Base-by-base conservation (phyloP, 2,888 invertebrate genomes). In the Hirtodrosophila confusa region DNA sequence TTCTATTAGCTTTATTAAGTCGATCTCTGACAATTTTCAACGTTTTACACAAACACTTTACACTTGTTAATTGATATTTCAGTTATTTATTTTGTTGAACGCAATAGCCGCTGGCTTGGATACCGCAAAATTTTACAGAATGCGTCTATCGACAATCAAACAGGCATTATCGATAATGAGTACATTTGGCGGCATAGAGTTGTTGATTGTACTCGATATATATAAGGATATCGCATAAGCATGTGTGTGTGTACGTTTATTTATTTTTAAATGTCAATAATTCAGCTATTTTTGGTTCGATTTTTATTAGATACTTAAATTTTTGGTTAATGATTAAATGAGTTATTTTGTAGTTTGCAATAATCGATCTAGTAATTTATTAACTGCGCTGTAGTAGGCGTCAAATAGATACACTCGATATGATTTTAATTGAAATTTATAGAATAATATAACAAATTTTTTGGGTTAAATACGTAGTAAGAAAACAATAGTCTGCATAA, bases 101-200 rank as follows among this genome's bases (percentile, higher is more conserved):
- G 45, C 53, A 62, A 68, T 27, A 41, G 6, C 57, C 50, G 57
- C 56, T 60, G 41, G 27, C 49, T 68, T 61, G 44, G 51, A 50
- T 53, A 72, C 70, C 73, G 70, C 70, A 70, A 70, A 70, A 58
- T 49, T 44, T 51, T 36, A 66, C 72, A 66, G 33, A 47, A 35
- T 57, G 37, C 37, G n/a, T 7, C 35, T 47, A 57, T 69, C 47
- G 63, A 24, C 39, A 44, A 7, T 9, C 39, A 36, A 17, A 27
- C 5, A 0, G 17, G 2, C 8, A 3, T 4, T 55, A 69, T 55
- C 69, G 75, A 69, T 63, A 51, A 12, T 29, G 29, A 60, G 50
- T 60, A 43, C 24, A 36, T 33, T 45, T 36, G 41, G 51, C 37
- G 33, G 43, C 33, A 47, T 36, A 24, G 29, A 6, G 36, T 7